Conservation (phyloP, 92 coral and sea anemone genomes). For the Palythoa grandis region DNA sequence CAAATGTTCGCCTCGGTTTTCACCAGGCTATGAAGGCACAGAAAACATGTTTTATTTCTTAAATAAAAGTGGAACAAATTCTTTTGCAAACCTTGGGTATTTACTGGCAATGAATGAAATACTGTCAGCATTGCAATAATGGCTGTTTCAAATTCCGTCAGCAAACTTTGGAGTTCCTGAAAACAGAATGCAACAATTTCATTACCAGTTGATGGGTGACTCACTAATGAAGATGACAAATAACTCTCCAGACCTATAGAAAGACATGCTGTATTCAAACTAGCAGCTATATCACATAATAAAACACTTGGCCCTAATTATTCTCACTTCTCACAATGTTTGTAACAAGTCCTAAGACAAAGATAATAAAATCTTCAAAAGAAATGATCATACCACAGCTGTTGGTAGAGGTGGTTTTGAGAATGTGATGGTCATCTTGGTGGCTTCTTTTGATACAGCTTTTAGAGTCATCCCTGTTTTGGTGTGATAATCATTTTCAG, state of each 20-base stretch:
- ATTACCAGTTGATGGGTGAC: too few species aligned
- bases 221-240: too few species aligned
- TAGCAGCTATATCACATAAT: too few species aligned
- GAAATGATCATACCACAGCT: conserved; percentile 57
- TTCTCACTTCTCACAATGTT: too few species aligned
- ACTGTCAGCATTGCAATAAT: conserved; percentile 85
- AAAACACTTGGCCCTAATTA: too few species aligned
- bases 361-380: background rate
- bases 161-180: conserved; percentile 75
- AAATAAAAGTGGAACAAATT: background rate
- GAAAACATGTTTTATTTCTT: too few species aligned
- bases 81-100: conserved; percentile 65
- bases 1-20: too few species aligned
- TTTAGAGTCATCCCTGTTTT: conserved; percentile 79
- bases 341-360: background rate
- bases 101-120: conserved; percentile 73
- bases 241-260: too few species aligned
- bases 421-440: conserved; percentile 78
- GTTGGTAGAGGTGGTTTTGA: conserved; percentile 91
- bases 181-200: background rate
- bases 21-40: too few species aligned
- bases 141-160: conserved; percentile 88
- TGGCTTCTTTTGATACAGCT: conserved; percentile 93
- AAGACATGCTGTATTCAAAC: too few species aligned
- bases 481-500: too few species aligned